These are phyloP conservation scores for Xylophagus ater DNA, from an alignment of 2,888 invertebrate species.

Conservation along the genomic window DNA sequence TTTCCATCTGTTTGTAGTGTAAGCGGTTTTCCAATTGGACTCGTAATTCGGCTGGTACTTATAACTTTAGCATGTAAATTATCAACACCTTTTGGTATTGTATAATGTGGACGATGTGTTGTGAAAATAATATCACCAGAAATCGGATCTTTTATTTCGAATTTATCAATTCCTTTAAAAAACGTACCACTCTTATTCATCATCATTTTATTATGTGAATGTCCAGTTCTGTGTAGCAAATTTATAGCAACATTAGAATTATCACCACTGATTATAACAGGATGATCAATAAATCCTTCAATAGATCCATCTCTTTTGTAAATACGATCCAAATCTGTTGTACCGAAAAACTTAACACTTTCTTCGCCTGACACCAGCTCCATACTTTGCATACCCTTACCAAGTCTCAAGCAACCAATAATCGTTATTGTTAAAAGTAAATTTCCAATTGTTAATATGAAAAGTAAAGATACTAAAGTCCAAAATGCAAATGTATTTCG, in stretches of 20 bases:
- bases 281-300: constrained; percentile 46
- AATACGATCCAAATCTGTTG: constrained; percentile 64
- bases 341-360: constrained; percentile 66
- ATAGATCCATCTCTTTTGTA: constrained; percentile 60
- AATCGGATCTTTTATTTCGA: constrained; percentile 56
- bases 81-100: constrained; percentile 55
- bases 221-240: constrained; percentile 37
- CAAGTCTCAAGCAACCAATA: constrained; percentile 65
- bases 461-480: constrained; percentile 59
- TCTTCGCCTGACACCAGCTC: constrained; percentile 66
- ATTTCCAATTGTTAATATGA: constrained; percentile 67
- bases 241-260: constrained; percentile 33
- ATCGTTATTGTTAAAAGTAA: constrained; percentile 69
- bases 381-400: constrained; percentile 74
- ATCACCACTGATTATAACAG: constrained; percentile 40
- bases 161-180: constrained; percentile 54
- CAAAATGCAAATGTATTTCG: constrained; percentile 60
- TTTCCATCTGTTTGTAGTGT: constrained; percentile 52
- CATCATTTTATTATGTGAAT: constrained; percentile 39
- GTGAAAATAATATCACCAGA: constrained; percentile 58
- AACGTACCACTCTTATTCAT: constrained; percentile 57
- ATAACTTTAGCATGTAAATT: constrained; percentile 53
- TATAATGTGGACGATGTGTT: constrained; percentile 61
- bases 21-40: constrained; percentile 59
- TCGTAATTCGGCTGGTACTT: constrained; percentile 59